Evolutionary conservation across 2,888 invertebrate genomes (phyloP).

Genomic region (Dolichopus griseipennis): DNA sequence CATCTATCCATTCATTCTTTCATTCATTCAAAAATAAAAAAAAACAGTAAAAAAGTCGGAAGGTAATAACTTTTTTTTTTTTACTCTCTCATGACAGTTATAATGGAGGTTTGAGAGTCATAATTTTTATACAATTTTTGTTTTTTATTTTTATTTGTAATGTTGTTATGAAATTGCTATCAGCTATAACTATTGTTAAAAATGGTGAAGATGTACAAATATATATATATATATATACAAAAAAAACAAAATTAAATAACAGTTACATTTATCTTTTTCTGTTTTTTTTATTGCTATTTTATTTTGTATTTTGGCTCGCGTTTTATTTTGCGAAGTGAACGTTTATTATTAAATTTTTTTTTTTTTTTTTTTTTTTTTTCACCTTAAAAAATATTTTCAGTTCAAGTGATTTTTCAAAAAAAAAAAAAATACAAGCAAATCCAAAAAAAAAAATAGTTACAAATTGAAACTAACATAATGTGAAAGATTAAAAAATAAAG

Average conservation of each 20-base stretch:
- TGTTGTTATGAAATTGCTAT: slow-evolving; percentile 2
- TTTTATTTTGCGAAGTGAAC: not conserved
- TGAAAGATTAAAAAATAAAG: no score
- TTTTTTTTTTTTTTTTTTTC: not conserved
- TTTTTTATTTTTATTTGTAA: not conserved
- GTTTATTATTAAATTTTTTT: not conserved
- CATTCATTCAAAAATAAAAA: no score
- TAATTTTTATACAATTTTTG: not conserved
- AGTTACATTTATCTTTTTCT: not conserved
- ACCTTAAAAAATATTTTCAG: not conserved
- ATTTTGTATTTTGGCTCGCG: not conserved
- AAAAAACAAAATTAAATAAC: no score
- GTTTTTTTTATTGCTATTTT: not conserved
- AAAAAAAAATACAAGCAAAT: not conserved
- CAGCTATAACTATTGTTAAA: not conserved
- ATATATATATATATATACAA: no score
- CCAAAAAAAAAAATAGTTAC: not conserved
- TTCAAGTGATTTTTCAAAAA: not conserved
- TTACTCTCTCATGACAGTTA: slow-evolving; percentile 2
- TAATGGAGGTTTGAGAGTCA: not conserved
- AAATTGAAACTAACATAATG: not conserved
- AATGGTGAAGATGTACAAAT: not conserved
- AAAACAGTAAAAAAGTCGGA: not conserved
- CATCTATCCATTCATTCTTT: not conserved
- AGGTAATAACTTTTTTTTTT: slow-evolving; percentile 4